Conservation (phyloP, 2,797 vertebrate genomes). For the Gallirallus australis region DNA sequence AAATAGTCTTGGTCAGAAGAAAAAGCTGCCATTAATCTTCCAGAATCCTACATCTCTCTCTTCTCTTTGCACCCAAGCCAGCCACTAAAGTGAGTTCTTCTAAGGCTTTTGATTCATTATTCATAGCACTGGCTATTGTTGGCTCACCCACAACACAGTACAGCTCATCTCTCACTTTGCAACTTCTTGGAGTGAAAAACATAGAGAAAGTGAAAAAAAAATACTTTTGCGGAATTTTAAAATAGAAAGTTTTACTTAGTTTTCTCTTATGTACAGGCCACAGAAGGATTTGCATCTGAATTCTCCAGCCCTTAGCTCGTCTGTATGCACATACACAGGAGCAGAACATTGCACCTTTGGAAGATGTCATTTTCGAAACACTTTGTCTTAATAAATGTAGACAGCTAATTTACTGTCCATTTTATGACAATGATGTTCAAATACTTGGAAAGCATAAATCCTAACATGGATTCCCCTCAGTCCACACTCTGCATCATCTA, state of each 20-base stretch:
- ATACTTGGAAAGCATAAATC: neutral
- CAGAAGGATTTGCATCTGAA: neutral
- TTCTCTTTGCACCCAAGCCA: neutral
- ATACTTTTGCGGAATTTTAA: neutral
- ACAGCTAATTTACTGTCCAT: neutral
- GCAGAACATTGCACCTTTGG: neutral
- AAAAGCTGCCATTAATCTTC: neutral
- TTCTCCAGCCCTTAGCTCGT: neutral
- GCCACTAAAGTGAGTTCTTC: neutral
- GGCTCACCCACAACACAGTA: neutral
- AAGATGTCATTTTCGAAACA: neutral
- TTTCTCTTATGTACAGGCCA: neutral
- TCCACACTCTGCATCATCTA: neutral
- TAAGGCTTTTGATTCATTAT: neutral
- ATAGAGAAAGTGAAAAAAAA: neutral
- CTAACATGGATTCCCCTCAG: neutral
- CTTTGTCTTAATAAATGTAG: neutral
- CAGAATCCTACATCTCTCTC: neutral
- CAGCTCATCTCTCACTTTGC: neutral
- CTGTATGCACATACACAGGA: neutral
- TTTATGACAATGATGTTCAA: neutral
- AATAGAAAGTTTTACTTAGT: neutral
- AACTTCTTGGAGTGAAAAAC: neutral
- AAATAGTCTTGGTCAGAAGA: neutral
- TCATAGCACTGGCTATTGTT: neutral